A percentile compares a stretch with the other conserved stretches of the same genome.
Conservation (phyloP, 1,140 invertebrate genomes). For the Tetranychus cinnabarinus region DNA sequence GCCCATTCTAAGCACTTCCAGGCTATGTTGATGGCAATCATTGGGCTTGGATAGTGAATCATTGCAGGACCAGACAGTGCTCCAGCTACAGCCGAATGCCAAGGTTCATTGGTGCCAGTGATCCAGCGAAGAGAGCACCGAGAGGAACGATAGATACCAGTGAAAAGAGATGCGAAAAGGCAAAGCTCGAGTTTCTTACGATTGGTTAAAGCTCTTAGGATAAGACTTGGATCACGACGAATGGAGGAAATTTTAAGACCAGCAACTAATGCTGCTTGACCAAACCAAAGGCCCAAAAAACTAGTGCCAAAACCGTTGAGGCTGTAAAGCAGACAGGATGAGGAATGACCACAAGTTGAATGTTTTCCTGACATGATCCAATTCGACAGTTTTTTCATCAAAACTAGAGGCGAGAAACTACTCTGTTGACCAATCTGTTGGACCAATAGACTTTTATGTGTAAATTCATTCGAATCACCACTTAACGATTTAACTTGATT, state of each 20-base stretch:
- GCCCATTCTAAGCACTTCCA: constrained; percentile 13
- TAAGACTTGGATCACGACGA: background rate
- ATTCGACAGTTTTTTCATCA: too few species aligned
- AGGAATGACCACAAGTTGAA: background rate
- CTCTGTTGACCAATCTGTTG: too few species aligned
- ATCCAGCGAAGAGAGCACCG: constrained; percentile 9
- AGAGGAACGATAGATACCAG: constrained; percentile 1
- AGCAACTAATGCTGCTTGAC: background rate
- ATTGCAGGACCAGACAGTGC: constrained; percentile 9
- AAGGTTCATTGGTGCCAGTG: background rate
- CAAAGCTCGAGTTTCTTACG: background rate
- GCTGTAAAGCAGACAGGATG: background rate
- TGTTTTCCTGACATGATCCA: background rate
- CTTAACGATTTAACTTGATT: too few species aligned
- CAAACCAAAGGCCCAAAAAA: background rate
- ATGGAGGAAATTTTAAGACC: background rate
- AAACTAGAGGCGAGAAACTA: too few species aligned
- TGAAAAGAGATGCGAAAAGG: constrained; percentile 1
- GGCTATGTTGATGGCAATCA: constrained; percentile 9
- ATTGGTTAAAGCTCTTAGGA: background rate
- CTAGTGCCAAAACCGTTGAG: background rate
- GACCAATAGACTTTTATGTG: too few species aligned
- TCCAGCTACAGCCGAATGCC: constrained; percentile 10
- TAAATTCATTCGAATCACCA: too few species aligned
- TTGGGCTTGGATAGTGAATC: constrained; percentile 9